phyloP scores from a whole-genome alignment of 2,888 invertebrate species.

The Pelosia muscerda region DNA sequence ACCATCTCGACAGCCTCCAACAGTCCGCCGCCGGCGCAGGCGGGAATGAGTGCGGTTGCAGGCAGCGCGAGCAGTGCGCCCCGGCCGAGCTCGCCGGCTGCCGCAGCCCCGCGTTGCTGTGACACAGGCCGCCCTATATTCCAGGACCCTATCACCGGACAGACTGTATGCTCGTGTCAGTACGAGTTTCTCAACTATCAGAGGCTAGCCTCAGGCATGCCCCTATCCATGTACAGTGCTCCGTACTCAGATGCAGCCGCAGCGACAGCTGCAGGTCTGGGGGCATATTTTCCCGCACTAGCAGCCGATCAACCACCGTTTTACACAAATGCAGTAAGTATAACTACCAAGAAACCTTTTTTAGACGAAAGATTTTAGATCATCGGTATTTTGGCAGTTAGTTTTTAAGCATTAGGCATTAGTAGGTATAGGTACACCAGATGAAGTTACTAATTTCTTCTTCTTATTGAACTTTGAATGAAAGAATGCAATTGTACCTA shows the following conservation, averaged over 20 bases:
- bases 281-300: conserved; percentile 94
- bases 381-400: conserved; percentile 35
- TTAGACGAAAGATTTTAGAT: background rate
- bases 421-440: too few relatives aligned
- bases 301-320: conserved; percentile 95
- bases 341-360: conserved; percentile 10
- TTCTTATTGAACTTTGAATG: too few relatives aligned
- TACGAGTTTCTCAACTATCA: conserved; percentile 96
- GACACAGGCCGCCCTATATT: conserved; percentile 97
- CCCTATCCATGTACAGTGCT: conserved; percentile 93
- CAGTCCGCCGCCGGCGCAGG: conserved; percentile 89
- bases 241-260: conserved; percentile 91
- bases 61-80: conserved; percentile 83
- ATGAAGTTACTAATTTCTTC: background rate
- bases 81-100: conserved; percentile 83
- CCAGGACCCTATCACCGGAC: conserved; percentile 95
- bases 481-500: too few relatives aligned
- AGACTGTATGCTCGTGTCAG: conserved; percentile 96
- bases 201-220: conserved; percentile 91
- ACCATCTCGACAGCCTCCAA: conserved; percentile 91
- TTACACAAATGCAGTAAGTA: conserved; percentile 94
- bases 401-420: background rate
- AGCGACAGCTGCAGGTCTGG: conserved; percentile 91
- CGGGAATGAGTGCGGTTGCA: conserved; percentile 87
- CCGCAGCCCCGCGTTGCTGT: conserved; percentile 91